Percentiles rank a stretch among this genome's conserved stretches.
Conservation (phyloP, 2,888 invertebrate species). For the Entomobrya proxima region DNA sequence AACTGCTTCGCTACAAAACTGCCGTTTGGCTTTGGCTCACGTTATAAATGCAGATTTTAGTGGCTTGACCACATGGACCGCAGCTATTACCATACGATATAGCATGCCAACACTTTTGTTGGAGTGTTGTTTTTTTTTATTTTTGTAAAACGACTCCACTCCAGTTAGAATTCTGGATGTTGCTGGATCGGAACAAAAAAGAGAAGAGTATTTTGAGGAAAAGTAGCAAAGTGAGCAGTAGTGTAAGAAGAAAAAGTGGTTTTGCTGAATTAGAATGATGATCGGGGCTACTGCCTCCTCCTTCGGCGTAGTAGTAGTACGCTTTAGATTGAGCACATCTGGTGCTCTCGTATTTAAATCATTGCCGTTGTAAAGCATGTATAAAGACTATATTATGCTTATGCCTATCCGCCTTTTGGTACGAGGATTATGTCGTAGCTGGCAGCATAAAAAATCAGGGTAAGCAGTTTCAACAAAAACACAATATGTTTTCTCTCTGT, state of each 20-base stretch:
- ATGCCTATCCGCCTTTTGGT: too few relatives aligned
- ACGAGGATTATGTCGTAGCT: background rate
- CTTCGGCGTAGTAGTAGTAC: background rate
- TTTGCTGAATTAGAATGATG: constrained; percentile 44
- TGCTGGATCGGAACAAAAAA: background rate
- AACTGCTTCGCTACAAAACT: too few relatives aligned
- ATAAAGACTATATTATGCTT: too few relatives aligned
- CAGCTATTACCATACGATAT: constrained; percentile 62
- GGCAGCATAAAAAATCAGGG: background rate
- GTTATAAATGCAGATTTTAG: constrained; percentile 49
- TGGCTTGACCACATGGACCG: constrained; percentile 65
- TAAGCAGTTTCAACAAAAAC: background rate
- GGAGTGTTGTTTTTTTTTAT: constrained; percentile 42
- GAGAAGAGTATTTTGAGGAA: background rate
- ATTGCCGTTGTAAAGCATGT: background rate
- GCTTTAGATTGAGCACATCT: constrained; percentile 32
- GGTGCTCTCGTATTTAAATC: constrained; percentile 12
- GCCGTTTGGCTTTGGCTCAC: too few relatives aligned
- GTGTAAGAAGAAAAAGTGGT: constrained; percentile 31
- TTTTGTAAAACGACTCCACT: background rate
- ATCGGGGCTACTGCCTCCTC: background rate
- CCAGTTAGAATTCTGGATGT: background rate
- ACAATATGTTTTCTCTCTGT: background rate
- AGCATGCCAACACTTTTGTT: constrained; percentile 40
- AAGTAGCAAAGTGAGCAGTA: background rate